A percentile compares a stretch with the other conserved stretches of the same genome.
These are phyloP conservation scores for Coreoperca whiteheadi DNA, from an alignment of 2,113 vertebrate species.

Conservation along the genomic window DNA sequence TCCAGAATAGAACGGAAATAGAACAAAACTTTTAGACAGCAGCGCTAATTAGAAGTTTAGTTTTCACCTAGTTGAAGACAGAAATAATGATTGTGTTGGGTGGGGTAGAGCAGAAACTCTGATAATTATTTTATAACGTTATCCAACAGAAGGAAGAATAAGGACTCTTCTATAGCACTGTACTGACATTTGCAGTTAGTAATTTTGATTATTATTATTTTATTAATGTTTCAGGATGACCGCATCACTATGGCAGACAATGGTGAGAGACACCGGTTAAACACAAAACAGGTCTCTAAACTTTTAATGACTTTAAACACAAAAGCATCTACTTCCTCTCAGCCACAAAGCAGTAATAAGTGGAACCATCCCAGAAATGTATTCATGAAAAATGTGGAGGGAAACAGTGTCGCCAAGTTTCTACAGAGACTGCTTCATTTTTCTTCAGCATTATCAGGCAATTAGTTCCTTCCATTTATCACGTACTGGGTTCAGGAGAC, in stretches of 20 bases:
- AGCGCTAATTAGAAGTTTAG: background rate
- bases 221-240: background rate
- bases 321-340: constrained; percentile 13
- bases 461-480: constrained; percentile 63
- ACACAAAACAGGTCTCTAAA: background rate
- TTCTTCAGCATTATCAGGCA: constrained; percentile 61
- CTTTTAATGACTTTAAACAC: constrained; percentile 25
- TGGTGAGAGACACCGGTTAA: background rate
- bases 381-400: constrained; percentile 48
- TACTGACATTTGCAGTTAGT: background rate
- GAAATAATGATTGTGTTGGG: background rate
- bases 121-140: background rate
- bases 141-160: background rate
- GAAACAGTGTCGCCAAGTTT: constrained; percentile 49
- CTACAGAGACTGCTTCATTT: constrained; percentile 29
- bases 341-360: constrained; percentile 32
- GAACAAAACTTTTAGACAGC: background rate
- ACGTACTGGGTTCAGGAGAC: constrained; percentile 41
- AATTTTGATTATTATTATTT: background rate
- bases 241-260: background rate
- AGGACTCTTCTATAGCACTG: background rate
- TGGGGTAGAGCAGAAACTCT: background rate
- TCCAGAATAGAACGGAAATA: background rate
- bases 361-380: constrained; percentile 43
- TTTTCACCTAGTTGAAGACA: background rate